Base-by-base conservation (phyloP, 2,113 vertebrate genomes). In the Acanthisitta chloris region DNA sequence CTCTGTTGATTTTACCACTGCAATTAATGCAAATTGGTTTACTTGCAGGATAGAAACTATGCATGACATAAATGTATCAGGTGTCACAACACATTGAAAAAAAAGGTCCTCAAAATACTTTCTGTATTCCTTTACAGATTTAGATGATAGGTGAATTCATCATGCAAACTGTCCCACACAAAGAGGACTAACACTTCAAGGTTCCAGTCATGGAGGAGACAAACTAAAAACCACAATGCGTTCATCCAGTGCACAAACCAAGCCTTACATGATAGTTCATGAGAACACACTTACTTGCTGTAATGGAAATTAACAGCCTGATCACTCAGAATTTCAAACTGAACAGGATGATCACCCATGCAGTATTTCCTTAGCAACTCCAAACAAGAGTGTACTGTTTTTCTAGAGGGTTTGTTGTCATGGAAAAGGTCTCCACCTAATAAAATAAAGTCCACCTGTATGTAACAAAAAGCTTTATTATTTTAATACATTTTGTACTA, bases 361-460 rank as follows among this genome's bases (percentile, higher is more conserved):
- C 99, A 99, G 88, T 99, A 99, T 80, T 98, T 98, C 69, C 99
- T 98, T 8, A 99, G 90, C 59, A 98, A 97, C 49, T 98, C 98
- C 55, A 99, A 98, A 95, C 99, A 99, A 11, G 65, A 97, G 94
- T 99, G 98, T 42, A 99, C 85, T n/a, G 99, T 98, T 96, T 98
- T 99, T 20, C 99, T 98, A 23, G 99, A 99, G 3, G 99, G 99
- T 89, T 99, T 99, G 97, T 99, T 99, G 81, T 99, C 99, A 20
- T 99, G 99, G 93, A 99, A 99, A 92, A 99, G 98, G 97, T 99
- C 99, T 17, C 99, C 99, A 55, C 99, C 99, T 95, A 99, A 97
- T 81, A 99, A 98, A 97, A 99, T 96, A 92, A 99, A 99, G 98
- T 99, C 99, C 66, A 99, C 99, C 99, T 99, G 97, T 26, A 93